Evolutionary conservation across 2,888 invertebrate species (phyloP).

Genomic region (Sabellastarte sp.): DNA sequence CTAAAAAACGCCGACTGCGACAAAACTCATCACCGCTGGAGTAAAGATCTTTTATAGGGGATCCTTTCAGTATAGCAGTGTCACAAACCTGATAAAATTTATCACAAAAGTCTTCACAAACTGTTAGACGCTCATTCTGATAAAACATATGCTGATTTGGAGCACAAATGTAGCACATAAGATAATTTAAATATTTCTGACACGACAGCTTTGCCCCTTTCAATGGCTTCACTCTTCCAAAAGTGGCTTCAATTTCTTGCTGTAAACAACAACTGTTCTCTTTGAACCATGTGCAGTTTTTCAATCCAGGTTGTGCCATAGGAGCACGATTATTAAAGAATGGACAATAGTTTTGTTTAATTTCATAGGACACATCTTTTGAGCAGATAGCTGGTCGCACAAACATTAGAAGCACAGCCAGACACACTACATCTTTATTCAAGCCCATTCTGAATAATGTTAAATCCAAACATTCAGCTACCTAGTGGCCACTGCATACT

Average conservation of each 20-base stretch:
- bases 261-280: conserved; percentile 58
- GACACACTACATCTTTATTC: no score
- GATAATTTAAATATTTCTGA: conserved; percentile 56
- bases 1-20: conserved; percentile 50
- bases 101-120: conserved; percentile 58
- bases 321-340: conserved; percentile 59
- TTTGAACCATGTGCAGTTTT: conserved; percentile 60
- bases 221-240: conserved; percentile 57
- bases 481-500: no score
- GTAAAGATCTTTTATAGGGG: conserved; percentile 50
- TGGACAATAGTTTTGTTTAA: no score
- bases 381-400: no score
- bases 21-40: conserved; percentile 54
- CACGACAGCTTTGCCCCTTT: conserved; percentile 56
- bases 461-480: no score
- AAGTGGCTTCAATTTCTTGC: conserved; percentile 58
- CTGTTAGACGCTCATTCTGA: conserved; percentile 50
- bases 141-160: conserved; percentile 57
- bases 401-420: no score
- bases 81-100: conserved; percentile 54
- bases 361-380: no score
- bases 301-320: conserved; percentile 50
- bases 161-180: conserved; percentile 60
- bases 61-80: conserved; percentile 56
- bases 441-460: no score